A percentile compares a stretch with the other conserved stretches of the same genome.
Conservation (phyloP, 1,140 invertebrate genomes). For the Pogonus chalceus region DNA sequence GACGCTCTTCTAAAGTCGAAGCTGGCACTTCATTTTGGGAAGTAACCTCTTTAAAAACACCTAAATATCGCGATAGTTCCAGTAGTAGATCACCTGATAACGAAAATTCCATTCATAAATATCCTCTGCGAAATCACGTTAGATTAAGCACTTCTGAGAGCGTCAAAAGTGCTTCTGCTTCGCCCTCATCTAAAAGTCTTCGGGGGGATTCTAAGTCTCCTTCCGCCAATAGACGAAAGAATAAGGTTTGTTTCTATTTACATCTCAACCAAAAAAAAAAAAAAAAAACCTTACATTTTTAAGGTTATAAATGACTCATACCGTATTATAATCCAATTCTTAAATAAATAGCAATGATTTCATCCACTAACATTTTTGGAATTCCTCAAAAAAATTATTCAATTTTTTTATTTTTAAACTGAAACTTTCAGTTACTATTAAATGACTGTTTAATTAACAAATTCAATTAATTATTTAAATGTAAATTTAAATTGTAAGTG, state of each 20-base stretch:
- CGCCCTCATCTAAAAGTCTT: constrained; percentile 9
- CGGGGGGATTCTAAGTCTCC: constrained; percentile 3
- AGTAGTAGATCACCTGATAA: neutral
- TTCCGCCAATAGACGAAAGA: neutral
- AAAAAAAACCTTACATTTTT: constrained; percentile 28
- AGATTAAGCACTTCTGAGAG: neutral
- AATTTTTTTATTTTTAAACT: too few species aligned
- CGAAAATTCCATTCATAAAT: constrained; percentile 33
- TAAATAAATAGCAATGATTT: too few species aligned
- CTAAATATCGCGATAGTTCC: constrained; percentile 7
- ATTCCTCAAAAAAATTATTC: too few species aligned
- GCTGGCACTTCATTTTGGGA: neutral
- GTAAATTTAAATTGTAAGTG: too few species aligned
- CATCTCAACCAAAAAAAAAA: constrained; percentile 16
- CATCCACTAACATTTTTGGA: too few species aligned
- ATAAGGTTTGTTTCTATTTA: neutral
- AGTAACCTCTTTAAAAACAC: neutral
- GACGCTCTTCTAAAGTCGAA: neutral
- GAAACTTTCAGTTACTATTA: too few species aligned
- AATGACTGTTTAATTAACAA: too few species aligned
- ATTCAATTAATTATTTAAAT: too few species aligned
- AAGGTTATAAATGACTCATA: constrained; percentile 23
- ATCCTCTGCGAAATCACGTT: constrained; percentile 34
- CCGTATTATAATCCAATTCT: too few species aligned
- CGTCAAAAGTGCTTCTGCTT: constrained; percentile 5